Base-by-base conservation (phyloP, 2,888 invertebrate species). In the Drosophila demipolita region DNA sequence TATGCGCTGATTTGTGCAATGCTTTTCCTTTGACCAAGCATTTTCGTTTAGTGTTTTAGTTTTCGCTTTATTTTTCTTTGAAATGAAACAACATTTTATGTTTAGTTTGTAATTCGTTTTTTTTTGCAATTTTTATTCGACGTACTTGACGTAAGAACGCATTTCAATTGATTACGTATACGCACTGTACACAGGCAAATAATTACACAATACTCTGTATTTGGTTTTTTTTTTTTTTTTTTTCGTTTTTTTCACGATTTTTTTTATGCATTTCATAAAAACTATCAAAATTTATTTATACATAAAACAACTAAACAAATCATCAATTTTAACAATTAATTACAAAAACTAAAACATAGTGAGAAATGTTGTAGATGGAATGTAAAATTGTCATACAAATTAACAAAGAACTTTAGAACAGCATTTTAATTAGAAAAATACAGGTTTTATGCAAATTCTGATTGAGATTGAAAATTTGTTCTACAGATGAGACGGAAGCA, bases 171-270 rank as follows among this genome's bases (percentile, higher is more conserved):
- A 57, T 74, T 73, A 70, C 72, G 72, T 73, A 73, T 80, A 82
- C 78, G 75, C 70, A 58, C n/a, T 36, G 65, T 66, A 71, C 53
- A 61, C 68, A 55, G 38, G 58, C 68, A 85, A 82, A 82, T 66
- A 87, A 87, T 76, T 75, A 88, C 62, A 49, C 61, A 67, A 83
- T 90, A 69, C 54, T 69, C 15, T 35, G 33, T 67, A 78, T 86
- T 86, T 90, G 83, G 83, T 75, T 87, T 68, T 75, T 48, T 48
- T 67, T 57, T 42, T 57, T 42, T 23, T 23, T 23, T 40, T 42
- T 38, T 61, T 67, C 15, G 20, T 54, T 54, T 59, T 50, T 12
- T 48, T 52, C 55, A 60, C 23, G 33, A 29, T 40, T 73, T 75
- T 35, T 64, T n/a, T 42, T n/a, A 29, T 26, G 35, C 26, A 45